Conservation (phyloP, 1,140 invertebrate genomes). For the Liolophura sinensis region DNA sequence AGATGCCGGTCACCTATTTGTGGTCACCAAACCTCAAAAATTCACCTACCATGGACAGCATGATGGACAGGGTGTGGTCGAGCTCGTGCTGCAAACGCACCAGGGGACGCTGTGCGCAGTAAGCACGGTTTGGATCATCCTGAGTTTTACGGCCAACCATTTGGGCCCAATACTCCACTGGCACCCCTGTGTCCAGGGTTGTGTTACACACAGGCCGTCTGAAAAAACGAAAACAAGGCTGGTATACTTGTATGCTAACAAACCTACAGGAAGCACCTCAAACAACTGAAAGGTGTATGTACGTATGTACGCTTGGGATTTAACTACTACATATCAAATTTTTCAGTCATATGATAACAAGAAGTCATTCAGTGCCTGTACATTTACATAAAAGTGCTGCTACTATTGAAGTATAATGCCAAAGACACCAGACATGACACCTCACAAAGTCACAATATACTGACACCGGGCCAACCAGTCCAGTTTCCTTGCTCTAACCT, state of each 20-base stretch:
- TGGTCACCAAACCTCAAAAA: too few relatives aligned
- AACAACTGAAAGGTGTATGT: too few relatives aligned
- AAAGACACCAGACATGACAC: too few relatives aligned
- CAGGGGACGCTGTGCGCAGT: conserved; percentile 25
- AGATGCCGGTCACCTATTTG: too few relatives aligned
- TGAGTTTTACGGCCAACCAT: conserved; percentile 24
- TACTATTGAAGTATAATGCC: too few relatives aligned
- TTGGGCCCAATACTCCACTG: conserved; percentile 23
- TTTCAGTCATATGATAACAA: conserved; percentile 2
- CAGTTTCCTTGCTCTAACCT: too few relatives aligned
- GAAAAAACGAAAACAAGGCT: conserved; percentile 9
- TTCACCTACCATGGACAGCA: conserved; percentile 48
- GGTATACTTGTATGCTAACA: neutral
- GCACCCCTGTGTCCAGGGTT: conserved; percentile 17
- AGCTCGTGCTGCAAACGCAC: conserved; percentile 32
- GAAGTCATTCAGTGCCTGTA: too few relatives aligned
- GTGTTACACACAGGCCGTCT: conserved; percentile 18
- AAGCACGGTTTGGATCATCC: conserved; percentile 6
- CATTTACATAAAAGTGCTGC: too few relatives aligned
- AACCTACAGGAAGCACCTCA: neutral
- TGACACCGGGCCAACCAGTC: too few relatives aligned
- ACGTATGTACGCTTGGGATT: too few relatives aligned
- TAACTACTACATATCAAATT: too few relatives aligned
- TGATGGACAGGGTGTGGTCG: conserved; percentile 45
- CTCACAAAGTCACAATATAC: too few relatives aligned